Percentiles rank a stretch among this genome's conserved stretches.
These are phyloP conservation scores for Balaeniceps rex DNA, from an alignment of 2,113 vertebrate genomes.

Conservation along the genomic window DNA sequence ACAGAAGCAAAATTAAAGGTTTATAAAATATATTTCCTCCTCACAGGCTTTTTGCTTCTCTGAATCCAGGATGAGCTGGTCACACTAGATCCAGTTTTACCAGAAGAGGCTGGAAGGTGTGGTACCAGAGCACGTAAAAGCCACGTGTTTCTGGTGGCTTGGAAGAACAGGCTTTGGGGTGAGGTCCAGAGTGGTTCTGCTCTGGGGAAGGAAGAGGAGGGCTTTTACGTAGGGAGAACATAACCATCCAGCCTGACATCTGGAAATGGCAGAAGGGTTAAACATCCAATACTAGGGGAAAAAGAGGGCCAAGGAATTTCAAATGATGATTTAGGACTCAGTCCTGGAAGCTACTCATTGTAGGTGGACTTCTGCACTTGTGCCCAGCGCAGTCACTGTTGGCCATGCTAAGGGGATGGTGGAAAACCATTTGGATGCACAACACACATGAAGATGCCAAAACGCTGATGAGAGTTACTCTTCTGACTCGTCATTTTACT, in stretches of 20 bases:
- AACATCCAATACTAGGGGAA: not conserved
- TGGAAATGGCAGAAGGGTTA: not conserved
- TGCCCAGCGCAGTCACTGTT: not conserved
- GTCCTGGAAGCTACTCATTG: not conserved
- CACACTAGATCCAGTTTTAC: not conserved
- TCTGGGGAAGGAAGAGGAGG: not conserved
- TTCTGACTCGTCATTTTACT: not conserved
- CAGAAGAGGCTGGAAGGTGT: not conserved
- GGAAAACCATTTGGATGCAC: not conserved
- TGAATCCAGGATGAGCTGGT: constrained; percentile 13
- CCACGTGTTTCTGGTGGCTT: not conserved
- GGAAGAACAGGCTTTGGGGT: not conserved
- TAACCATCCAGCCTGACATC: not conserved
- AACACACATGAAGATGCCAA: not conserved
- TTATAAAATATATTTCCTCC: not conserved
- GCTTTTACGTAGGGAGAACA: not conserved
- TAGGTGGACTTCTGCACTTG: not conserved
- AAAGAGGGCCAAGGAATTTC: not conserved
- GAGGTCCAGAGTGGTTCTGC: not conserved
- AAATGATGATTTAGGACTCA: not conserved
- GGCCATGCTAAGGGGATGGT: not conserved
- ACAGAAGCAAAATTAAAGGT: not conserved
- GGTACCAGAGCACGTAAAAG: not conserved
- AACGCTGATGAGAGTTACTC: not conserved
- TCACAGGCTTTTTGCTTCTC: constrained; percentile 26